phyloP scores from a whole-genome alignment of 2,888 invertebrate genomes.

The Mythimna albipuncta region DNA sequence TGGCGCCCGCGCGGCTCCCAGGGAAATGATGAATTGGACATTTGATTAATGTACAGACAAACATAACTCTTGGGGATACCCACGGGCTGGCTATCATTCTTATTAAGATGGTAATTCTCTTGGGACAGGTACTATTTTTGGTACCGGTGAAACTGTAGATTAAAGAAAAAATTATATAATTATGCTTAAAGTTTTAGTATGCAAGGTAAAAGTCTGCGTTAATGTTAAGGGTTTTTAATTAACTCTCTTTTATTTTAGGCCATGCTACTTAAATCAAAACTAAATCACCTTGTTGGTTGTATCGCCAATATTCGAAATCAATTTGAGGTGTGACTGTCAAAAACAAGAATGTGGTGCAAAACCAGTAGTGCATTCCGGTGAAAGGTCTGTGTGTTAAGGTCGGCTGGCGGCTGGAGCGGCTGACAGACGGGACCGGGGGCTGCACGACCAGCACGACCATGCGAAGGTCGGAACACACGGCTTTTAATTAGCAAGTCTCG shows the following conservation, averaged over 20 bases:
- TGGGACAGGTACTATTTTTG: not conserved
- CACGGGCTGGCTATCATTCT: not conserved
- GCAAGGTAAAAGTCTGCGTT: too few species aligned
- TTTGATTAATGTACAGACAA: slow-evolving; percentile 31
- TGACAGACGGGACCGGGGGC: slow-evolving; percentile 28
- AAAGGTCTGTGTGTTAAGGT: slow-evolving; percentile 71
- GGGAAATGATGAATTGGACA: slow-evolving; percentile 35
- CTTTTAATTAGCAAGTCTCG: slow-evolving; percentile 17
- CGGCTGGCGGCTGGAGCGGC: slow-evolving; percentile 54
- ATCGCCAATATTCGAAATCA: slow-evolving; percentile 31
- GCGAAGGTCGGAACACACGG: slow-evolving; percentile 18
- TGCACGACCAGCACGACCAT: not conserved
- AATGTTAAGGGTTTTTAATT: not conserved
- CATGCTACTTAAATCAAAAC: slow-evolving; percentile 14
- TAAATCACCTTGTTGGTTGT: slow-evolving; percentile 33
- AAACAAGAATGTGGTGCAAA: slow-evolving; percentile 53
- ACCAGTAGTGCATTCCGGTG: slow-evolving; percentile 62
- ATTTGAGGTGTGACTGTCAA: slow-evolving; percentile 37
- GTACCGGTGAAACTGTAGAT: not conserved
- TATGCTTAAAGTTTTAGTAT: not conserved
- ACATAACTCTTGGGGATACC: slow-evolving; percentile 12
- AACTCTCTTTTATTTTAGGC: not conserved
- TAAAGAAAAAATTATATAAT: not conserved
- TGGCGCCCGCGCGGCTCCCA: slow-evolving; percentile 5
- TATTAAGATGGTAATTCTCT: slow-evolving; percentile 4